Evolutionary conservation across 2,797 vertebrate genomes (phyloP).

Genomic region (Coreius guichenoti): DNA sequence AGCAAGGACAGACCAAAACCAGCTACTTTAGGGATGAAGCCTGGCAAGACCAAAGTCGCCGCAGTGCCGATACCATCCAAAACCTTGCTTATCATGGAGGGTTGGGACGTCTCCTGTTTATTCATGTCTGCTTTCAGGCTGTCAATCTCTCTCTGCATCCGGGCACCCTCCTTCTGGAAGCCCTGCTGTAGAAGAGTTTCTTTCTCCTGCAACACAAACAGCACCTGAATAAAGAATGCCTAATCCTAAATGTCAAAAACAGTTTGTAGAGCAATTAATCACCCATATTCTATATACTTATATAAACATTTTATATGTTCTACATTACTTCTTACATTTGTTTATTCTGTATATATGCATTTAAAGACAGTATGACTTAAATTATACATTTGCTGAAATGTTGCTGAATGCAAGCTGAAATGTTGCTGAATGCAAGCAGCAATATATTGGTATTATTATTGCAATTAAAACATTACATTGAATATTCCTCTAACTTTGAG

Average conservation of each 20-base stretch:
- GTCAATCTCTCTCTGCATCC: conserved; percentile 44
- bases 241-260: neutral
- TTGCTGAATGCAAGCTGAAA: neutral
- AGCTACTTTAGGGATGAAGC: conserved; percentile 18
- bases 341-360: neutral
- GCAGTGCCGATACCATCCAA: conserved; percentile 17
- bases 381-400: neutral
- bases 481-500: neutral
- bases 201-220: conserved; percentile 51
- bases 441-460: neutral
- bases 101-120: neutral
- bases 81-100: conserved; percentile 7
- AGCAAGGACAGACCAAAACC: neutral
- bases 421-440: neutral
- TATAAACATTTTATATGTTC: neutral
- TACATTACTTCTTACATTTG: neutral
- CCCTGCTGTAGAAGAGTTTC: conserved; percentile 18
- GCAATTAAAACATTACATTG: neutral
- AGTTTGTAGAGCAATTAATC: neutral
- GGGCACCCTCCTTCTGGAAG: conserved; percentile 27
- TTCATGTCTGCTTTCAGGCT: conserved; percentile 25
- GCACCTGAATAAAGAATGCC: neutral
- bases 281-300: neutral
- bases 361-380: neutral
- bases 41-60: conserved; percentile 9